Percentiles rank a stretch among this genome's conserved stretches.
phyloP scores from a whole-genome alignment of 2,888 invertebrate species.

The Anagyrus pseudococci region DNA sequence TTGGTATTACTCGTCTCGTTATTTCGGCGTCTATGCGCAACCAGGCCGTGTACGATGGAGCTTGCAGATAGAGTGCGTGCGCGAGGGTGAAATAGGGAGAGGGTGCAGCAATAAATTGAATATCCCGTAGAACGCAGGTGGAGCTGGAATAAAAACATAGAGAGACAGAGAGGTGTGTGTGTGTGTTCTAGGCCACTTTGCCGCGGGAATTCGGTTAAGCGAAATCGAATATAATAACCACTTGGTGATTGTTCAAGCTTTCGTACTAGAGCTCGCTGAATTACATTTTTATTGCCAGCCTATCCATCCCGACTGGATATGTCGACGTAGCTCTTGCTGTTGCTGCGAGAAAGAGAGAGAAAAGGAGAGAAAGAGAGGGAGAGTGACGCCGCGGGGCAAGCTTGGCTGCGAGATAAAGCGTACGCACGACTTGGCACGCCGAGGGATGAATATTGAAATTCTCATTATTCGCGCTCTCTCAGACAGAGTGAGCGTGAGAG shows the following conservation, averaged over 20 bases:
- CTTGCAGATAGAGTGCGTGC: too few relatives aligned
- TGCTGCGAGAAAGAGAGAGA: not conserved
- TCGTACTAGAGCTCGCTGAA: too few relatives aligned
- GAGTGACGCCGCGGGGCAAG: not conserved
- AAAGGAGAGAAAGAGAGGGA: not conserved
- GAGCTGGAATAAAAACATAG: not conserved
- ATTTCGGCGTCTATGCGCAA: not conserved
- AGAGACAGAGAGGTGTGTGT: too few relatives aligned
- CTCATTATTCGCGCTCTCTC: constrained; percentile 51
- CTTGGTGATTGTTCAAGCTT: too few relatives aligned
- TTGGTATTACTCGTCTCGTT: not conserved
- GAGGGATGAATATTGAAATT: constrained; percentile 58
- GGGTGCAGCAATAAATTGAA: not conserved
- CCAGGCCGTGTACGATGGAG: not conserved
- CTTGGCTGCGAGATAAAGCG: constrained; percentile 5
- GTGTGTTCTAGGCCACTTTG: too few relatives aligned
- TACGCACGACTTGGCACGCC: constrained; percentile 36
- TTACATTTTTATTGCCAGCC: too few relatives aligned
- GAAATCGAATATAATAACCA: not conserved
- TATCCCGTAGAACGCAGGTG: not conserved
- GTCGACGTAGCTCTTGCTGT: too few relatives aligned
- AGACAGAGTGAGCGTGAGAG: not conserved
- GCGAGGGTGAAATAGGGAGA: not conserved
- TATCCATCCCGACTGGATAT: not conserved
- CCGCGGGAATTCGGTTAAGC: not conserved